Evolutionary conservation across 2,888 invertebrate genomes (phyloP), one percentile per base, ranked within the genome.

Genomic region (Girardia tigrina): DNA sequence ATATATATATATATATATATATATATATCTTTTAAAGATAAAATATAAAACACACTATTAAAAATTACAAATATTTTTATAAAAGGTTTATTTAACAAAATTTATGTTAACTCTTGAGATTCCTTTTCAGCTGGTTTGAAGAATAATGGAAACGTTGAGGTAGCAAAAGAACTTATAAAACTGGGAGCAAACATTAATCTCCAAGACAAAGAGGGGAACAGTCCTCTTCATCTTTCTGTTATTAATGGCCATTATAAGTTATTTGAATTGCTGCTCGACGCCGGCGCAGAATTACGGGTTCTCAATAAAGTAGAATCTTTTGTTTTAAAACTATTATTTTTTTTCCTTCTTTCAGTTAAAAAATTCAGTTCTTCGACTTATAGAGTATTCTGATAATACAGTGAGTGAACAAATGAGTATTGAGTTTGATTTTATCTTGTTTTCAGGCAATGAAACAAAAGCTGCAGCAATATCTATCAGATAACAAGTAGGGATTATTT

Each of bases 51-150:
- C n/a, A n/a, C n/a, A n/a, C n/a, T n/a, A n/a, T n/a, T n/a, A n/a
- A n/a, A n/a, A n/a, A n/a, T n/a, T n/a, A n/a, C n/a, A n/a, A n/a
- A n/a, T n/a, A n/a, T n/a, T n/a, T n/a, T n/a, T n/a, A n/a, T n/a
- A n/a, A n/a, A n/a, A n/a, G n/a, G n/a, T n/a, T n/a, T n/a, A n/a
- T n/a, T n/a, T n/a, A n/a, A n/a, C n/a, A n/a, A n/a, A n/a, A n/a
- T n/a, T n/a, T n/a, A n/a, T n/a, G n/a, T n/a, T n/a, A n/a, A n/a
- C n/a, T n/a, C n/a, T n/a, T n/a, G n/a, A n/a, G n/a, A n/a, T n/a
- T n/a, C n/a, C n/a, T 36, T 20, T 70, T 23, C n/a, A 70, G 70
- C 70, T n/a, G 70, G 70, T 23, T 26, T 70, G 70, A 70, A 70
- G n/a, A 70, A 70, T 20, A 70, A 70, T 26, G 70, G 70, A 23